Base-by-base conservation (phyloP, 2,113 vertebrate genomes). In the Sapayoa aenigma region DNA sequence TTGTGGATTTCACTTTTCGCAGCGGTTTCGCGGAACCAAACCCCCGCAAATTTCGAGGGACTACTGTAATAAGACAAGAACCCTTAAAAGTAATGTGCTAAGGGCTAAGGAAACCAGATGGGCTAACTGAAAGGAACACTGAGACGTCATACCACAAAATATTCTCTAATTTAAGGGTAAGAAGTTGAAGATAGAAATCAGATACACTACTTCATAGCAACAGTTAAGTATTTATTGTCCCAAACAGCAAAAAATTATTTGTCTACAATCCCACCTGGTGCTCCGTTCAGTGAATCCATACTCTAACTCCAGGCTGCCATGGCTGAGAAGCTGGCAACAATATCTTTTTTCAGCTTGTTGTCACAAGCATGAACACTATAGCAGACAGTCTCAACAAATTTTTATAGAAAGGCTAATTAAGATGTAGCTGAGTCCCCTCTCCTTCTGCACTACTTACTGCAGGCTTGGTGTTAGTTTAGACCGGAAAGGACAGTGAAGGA, bases 361-460 rank as follows among this genome's bases (percentile, higher is more conserved):
- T 47, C 86, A 39, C 30, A 17, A 74, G 60, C 4, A 0, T 1
- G 27, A 63, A 4, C 31, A 6, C 27, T 24, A 6, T 0, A 69
- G 39, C n/a, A 6, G 2, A 79, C 7, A 6, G 25, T 21, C 60
- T 22, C 60, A 74, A 27, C 71, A 67, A 39, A 5, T 52, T 83
- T 50, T 47, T 75, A 50, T 4, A 58, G 59, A 9, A 42, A 35
- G 56, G 87, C 55, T 80, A 85, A 63, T 35, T 24, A 63, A 56
- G 59, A 71, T 5, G 39, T 18, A 58, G 39, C 63, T 71, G 53
- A 68, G 59, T 58, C 12, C 28, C 4, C 4, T 23, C 67, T 93
- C 72, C 66, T 37, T 83, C 39, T 60, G 49, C 52, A 53, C 71
- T 69, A 20, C 35, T 46, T 58, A 41, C 81, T 87, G 75, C 68